Evolutionary conservation across 2,888 invertebrate genomes (phyloP).

Genomic region (Busseola fusca): DNA sequence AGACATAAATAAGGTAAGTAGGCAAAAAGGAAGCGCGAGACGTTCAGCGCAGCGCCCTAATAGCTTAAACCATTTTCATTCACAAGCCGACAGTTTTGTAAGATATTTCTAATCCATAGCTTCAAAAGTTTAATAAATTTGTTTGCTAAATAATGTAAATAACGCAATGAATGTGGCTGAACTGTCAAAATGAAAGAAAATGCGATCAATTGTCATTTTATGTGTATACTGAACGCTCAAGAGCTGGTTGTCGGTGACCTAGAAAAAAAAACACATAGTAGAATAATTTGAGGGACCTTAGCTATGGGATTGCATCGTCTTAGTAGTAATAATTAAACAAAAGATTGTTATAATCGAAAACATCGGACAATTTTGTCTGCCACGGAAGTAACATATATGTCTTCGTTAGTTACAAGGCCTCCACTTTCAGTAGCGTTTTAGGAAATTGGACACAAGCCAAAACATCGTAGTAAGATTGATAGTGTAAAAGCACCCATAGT

Average conservation of each 20-base stretch:
- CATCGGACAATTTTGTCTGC: constrained; percentile 22
- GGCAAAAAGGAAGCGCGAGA: not conserved
- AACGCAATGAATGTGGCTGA: not conserved
- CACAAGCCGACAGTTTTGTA: not conserved
- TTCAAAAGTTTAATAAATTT: not conserved
- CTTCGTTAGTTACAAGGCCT: constrained; percentile 7
- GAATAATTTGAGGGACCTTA: not conserved
- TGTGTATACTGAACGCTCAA: not conserved
- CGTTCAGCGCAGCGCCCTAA: too few species aligned
- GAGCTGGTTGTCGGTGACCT: not conserved
- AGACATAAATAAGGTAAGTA: not conserved
- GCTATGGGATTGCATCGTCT: not conserved
- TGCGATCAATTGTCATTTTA: not conserved
- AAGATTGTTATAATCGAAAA: not conserved
- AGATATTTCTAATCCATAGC: not conserved
- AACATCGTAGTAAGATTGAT: constrained; percentile 27
- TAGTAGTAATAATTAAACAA: not conserved
- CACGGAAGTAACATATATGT: constrained; percentile 27
- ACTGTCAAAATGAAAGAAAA: not conserved
- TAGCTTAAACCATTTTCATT: not conserved
- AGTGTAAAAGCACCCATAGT: not conserved
- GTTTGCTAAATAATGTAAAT: not conserved
- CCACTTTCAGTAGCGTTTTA: constrained; percentile 18
- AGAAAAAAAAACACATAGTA: not conserved
- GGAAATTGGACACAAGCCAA: constrained; percentile 42